A percentile compares a stretch with the other conserved stretches of the same genome.
Conservation (phyloP, 2,113 vertebrate genomes). For the Naja naja region DNA sequence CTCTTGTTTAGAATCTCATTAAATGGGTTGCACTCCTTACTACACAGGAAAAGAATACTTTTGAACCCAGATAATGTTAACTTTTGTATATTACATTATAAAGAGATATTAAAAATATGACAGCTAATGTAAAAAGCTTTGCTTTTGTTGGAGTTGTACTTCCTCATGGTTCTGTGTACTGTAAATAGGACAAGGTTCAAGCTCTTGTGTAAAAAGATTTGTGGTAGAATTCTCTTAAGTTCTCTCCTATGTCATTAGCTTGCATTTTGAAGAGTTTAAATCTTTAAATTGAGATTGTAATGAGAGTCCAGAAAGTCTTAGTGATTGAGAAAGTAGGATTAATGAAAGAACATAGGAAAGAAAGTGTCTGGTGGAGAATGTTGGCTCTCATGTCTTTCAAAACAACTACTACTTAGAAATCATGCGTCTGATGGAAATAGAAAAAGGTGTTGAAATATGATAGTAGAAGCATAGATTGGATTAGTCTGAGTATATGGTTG, state of each 20-base stretch:
- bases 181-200: not conserved
- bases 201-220: not conserved
- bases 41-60: not conserved
- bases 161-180: not conserved
- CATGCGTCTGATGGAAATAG: not conserved
- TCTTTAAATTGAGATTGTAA: conserved; percentile 4
- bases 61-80: not conserved
- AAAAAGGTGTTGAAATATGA: not conserved
- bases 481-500: not conserved
- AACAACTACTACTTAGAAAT: conserved; percentile 1
- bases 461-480: not conserved
- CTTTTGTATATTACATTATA: not conserved
- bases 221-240: not conserved
- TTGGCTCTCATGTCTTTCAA: not conserved
- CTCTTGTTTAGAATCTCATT: not conserved
- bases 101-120: not conserved
- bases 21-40: not conserved
- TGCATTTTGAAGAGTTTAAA: conserved; percentile 1
- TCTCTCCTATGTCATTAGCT: not conserved
- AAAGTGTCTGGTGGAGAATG: not conserved
- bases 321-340: not conserved
- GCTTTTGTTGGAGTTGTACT: not conserved
- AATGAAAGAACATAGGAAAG: not conserved
- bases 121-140: not conserved
- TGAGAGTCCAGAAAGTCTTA: conserved; percentile 8